phyloP scores from a whole-genome alignment of 2,888 invertebrate species.

The Drosophila austrosaltans region DNA sequence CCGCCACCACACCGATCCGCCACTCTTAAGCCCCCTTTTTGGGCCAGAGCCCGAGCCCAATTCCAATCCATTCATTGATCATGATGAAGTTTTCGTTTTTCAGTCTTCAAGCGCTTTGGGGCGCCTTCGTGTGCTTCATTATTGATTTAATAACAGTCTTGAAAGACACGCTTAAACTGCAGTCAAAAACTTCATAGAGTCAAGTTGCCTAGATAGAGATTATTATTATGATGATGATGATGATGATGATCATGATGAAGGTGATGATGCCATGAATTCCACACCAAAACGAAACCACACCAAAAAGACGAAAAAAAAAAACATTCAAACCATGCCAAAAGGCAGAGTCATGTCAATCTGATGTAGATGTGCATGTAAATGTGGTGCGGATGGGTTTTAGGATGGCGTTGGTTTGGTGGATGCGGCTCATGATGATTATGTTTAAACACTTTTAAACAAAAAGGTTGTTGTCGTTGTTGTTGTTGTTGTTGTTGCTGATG shows the following conservation, averaged over 20 bases:
- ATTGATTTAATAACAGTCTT: constrained; percentile 81
- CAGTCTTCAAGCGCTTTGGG: constrained; percentile 50
- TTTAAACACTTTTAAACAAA: constrained; percentile 33
- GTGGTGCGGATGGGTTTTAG: constrained; percentile 19
- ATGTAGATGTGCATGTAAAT: constrained; percentile 26
- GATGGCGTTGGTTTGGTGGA: constrained; percentile 13
- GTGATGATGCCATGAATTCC: constrained; percentile 71
- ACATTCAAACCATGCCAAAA: constrained; percentile 58
- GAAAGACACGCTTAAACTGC: constrained; percentile 76
- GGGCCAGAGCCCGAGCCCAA: background rate
- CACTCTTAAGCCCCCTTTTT: background rate
- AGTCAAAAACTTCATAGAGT: constrained; percentile 53
- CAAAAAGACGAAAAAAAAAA: constrained; percentile 31
- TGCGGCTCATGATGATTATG: constrained; percentile 44
- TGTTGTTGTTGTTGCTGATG: constrained; percentile 19
- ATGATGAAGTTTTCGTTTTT: constrained; percentile 49
- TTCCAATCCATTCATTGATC: constrained; percentile 27
- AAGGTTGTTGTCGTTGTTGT: background rate
- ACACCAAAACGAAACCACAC: constrained; percentile 45
- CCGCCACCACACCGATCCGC: constrained; percentile 36
- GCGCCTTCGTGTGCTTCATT: constrained; percentile 81
- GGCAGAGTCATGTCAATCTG: constrained; percentile 47
- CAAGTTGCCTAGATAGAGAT: constrained; percentile 48
- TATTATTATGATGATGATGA: constrained; percentile 12
- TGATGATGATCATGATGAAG: constrained; percentile 27